phyloP scores from a whole-genome alignment of 1,140 invertebrate genomes.

The Uloborus diversus region DNA sequence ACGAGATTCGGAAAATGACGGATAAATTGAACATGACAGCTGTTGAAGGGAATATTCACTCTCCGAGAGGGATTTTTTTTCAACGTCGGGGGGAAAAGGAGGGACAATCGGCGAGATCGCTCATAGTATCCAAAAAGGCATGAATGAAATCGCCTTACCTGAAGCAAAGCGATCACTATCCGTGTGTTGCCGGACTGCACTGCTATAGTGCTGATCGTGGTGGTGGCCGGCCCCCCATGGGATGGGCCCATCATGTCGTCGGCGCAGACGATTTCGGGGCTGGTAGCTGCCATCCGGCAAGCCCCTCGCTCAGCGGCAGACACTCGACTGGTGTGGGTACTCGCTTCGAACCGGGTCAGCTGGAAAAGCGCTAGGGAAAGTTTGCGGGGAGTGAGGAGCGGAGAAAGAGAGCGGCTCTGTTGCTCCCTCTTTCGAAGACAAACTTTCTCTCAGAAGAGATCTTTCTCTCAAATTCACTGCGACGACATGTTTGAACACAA shows the following conservation, averaged over 20 bases:
- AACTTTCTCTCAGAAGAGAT: not conserved
- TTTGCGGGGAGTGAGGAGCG: slow-evolving; percentile 8
- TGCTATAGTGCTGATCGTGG: slow-evolving; percentile 90
- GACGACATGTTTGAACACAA: too few species aligned
- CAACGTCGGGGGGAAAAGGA: not conserved
- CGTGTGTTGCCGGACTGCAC: slow-evolving; percentile 86
- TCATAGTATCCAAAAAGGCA: not conserved
- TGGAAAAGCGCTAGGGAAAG: not conserved
- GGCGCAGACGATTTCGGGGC: slow-evolving; percentile 28
- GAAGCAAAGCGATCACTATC: slow-evolving; percentile 87
- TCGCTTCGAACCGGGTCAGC: slow-evolving; percentile 20
- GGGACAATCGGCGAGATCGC: not conserved
- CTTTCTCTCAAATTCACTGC: not conserved
- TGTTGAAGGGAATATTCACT: too few species aligned
- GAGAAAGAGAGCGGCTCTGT: not conserved
- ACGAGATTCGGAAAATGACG: too few species aligned
- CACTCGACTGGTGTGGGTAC: slow-evolving; percentile 11
- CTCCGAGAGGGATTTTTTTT: not conserved
- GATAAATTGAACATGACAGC: too few species aligned
- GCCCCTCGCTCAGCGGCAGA: slow-evolving; percentile 19
- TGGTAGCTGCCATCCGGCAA: slow-evolving; percentile 29
- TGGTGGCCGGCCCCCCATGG: slow-evolving; percentile 68
- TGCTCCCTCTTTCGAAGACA: not conserved
- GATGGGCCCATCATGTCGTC: not conserved
- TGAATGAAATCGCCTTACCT: slow-evolving; percentile 73